Base-by-base conservation (phyloP, 2,113 vertebrate species). In the Perccottus glenii region DNA sequence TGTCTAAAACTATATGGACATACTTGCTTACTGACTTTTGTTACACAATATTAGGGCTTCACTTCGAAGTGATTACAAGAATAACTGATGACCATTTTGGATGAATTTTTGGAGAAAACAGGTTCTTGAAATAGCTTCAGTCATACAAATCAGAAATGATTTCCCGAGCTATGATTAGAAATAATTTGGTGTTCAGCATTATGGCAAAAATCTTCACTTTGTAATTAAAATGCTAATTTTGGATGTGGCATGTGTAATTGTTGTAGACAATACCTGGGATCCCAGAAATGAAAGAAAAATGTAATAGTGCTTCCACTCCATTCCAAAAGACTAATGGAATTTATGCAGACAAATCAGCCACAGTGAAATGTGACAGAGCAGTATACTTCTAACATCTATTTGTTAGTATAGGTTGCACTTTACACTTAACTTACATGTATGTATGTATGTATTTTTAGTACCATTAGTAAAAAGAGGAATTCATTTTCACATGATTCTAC, bases 181-280 rank as follows among this genome's bases (percentile, higher is more conserved):
- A 85, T 87, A 60, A 74, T 70, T 82, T 81, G 80, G 70, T 85
- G 77, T 60, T 74, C 83, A 67, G 78, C 75, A 77, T 68, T 78
- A 77, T 81, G 82, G 75, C 73, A 75, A 73, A 83, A 82, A 81
- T 65, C 83, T 78, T 65, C 80, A 75, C 62, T 46, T 70, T 83
- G 76, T 85, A 86, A 90, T 88, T 88, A 87, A 90, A 89, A 88
- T 90, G 83, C 73, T 81, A 83, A 90, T 87, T 79, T 43, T 67
- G 52, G 52, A 27, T 27, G 19, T 38, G 72, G 67, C 61, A 75
- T 85, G 78, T 64, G 80, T 64, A 48, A 87, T 82, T 80, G 79
- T 87, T 82, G 70, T 64, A 76, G 61, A 75, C 46, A 58, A 73
- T 75, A 86, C 57, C 51, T 75, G 59, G 27, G 71, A 57, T 74